Base-by-base conservation (phyloP, 2,113 vertebrate genomes). In the Vombatus ursinus region DNA sequence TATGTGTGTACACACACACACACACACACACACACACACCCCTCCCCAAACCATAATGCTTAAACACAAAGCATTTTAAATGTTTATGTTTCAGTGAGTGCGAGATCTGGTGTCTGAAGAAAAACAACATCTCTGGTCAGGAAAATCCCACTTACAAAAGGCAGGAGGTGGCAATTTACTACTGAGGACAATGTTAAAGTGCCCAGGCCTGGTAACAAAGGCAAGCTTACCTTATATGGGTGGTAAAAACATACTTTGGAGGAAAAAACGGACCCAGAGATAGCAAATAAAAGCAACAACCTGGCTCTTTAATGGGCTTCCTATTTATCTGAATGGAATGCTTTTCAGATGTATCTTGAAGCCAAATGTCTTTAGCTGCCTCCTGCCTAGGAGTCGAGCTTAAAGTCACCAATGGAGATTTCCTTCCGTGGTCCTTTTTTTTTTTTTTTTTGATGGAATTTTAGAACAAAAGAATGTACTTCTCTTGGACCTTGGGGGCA, bases 381-480 rank as follows among this genome's bases (percentile, higher is more conserved):
- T 95, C 89, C 22, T 10, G 48, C 4, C 77, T n/a, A 91, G 89
- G 97, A 98, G 97, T 95, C 90, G 95, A 8, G 93, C 50, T 97
- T 97, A 94, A 84, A 96, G 92, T 94, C 96, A 95, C 95, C 90
- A 90, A 94, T 28, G 91, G 95, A 92, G 93, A 90, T 53, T 89
- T 50, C 90, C 57, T 95, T 98, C 93, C 96, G 61, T 90, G 95
- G 97, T 93, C 68, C 84, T 98, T 98, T 97, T 61, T 57, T 54
- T 54, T 57, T 54, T 54, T 54, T 57, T 57, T 98, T 50, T 77
- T 92, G 97, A 94, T 96, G 95, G 96, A 98, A 98, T 98, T 98
- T 98, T 98, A 92, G 96, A 98, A 98, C 98, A 98, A 98, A 98
- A 98, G 98, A 98, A 98, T 98, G 98, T 98, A 98, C 98, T 98